Evolutionary conservation across 2,888 invertebrate species (phyloP).

Genomic region (Lysandra bellargus): DNA sequence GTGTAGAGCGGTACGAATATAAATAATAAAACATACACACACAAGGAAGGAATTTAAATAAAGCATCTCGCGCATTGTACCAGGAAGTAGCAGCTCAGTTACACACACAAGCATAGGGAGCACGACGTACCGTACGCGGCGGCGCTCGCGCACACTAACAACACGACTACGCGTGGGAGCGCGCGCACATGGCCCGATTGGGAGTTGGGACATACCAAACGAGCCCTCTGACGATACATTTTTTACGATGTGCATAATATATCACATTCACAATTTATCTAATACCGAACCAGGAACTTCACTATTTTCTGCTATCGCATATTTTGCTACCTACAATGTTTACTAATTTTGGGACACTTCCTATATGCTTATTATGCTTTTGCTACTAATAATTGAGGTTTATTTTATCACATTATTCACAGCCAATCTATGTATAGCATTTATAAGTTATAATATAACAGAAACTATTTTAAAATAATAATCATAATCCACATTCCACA

Average conservation of each 20-base stretch:
- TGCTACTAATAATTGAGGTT: neutral
- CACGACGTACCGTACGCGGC: slow-evolving; percentile 61
- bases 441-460: neutral
- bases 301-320: neutral
- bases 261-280: slow-evolving; percentile 57
- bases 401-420: neutral
- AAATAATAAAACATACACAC: slow-evolving; percentile 76
- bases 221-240: slow-evolving; percentile 75
- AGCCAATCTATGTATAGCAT: no score
- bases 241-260: slow-evolving; percentile 69
- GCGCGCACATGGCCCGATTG: slow-evolving; percentile 78
- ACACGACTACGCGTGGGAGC: slow-evolving; percentile 76
- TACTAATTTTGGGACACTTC: neutral
- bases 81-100: slow-evolving; percentile 77
- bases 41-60: slow-evolving; percentile 75
- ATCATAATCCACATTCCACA: neutral
- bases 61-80: slow-evolving; percentile 76
- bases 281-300: slow-evolving; percentile 39
- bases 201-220: slow-evolving; percentile 76
- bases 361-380: neutral
- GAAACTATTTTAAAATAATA: neutral
- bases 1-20: slow-evolving; percentile 69
- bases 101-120: slow-evolving; percentile 63
- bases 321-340: neutral
- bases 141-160: slow-evolving; percentile 77